phyloP scores from a whole-genome alignment of 2,888 invertebrate genomes.

The Eristalis intricaria region DNA sequence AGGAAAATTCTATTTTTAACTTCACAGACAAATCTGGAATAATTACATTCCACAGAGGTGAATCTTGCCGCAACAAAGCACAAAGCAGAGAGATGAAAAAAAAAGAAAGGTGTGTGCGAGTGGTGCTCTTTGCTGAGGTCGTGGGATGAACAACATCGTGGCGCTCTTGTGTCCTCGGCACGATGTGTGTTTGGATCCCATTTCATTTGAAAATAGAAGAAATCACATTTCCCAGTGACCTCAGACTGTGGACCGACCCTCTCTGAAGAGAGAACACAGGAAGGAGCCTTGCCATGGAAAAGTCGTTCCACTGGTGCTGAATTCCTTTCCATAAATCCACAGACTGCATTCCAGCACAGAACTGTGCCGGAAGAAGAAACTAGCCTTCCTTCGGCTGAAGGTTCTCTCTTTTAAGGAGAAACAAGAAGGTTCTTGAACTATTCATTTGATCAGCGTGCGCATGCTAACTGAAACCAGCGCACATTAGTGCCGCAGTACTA shows the following conservation, averaged over 20 bases:
- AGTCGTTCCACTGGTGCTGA: constrained; percentile 14
- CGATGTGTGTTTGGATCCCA: neutral
- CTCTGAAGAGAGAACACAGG: neutral
- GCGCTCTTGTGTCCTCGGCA: neutral
- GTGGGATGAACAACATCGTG: neutral
- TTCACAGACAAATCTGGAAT: constrained; percentile 33
- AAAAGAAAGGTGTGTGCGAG: constrained; percentile 2
- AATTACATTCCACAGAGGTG: constrained; percentile 65
- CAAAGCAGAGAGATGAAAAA: neutral
- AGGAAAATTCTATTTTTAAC: constrained; percentile 70
- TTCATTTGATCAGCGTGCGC: constrained; percentile 7
- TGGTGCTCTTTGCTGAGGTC: constrained; percentile 24
- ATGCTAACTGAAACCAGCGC: constrained; percentile 15
- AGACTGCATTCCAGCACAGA: constrained; percentile 41
- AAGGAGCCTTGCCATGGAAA: constrained; percentile 5
- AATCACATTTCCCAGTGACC: too few relatives aligned
- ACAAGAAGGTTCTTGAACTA: constrained; percentile 63
- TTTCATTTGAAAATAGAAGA: too few relatives aligned
- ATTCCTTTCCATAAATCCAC: constrained; percentile 31
- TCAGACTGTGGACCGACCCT: neutral
- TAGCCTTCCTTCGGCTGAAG: neutral
- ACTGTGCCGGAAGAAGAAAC: constrained; percentile 9
- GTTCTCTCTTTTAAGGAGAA: neutral
- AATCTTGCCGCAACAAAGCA: constrained; percentile 18
- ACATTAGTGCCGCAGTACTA: neutral